These are phyloP conservation scores for Synergus gifuensis DNA, from an alignment of 2,888 invertebrate genomes.

Conservation along the genomic window DNA sequence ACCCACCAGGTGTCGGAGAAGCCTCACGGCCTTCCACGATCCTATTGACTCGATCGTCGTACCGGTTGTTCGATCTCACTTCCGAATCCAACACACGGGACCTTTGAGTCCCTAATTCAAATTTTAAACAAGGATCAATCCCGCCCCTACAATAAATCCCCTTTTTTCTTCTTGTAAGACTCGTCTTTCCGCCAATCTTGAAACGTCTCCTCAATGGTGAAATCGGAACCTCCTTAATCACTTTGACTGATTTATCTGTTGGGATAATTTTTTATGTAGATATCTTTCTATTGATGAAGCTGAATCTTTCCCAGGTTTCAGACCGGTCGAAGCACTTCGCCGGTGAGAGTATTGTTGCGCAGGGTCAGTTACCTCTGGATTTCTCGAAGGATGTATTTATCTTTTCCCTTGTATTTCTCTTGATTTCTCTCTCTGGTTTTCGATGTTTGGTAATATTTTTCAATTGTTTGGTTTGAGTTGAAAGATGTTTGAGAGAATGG, in stretches of 20 bases:
- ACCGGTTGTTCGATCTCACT: slow-evolving; percentile 58
- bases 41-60: slow-evolving; percentile 72
- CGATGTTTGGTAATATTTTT: not conserved
- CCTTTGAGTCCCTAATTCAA: slow-evolving; percentile 50
- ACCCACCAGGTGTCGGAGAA: slow-evolving; percentile 70
- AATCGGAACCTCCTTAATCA: not conserved
- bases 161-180: not conserved
- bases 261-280: not conserved
- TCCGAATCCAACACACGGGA: slow-evolving; percentile 50
- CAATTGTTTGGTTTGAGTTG: not conserved
- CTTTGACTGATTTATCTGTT: not conserved
- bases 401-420: not conserved
- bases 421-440: not conserved
- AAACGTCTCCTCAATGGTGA: not conserved
- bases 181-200: not conserved
- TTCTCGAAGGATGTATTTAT: slow-evolving; percentile 46
- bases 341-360: slow-evolving; percentile 67
- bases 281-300: not conserved
- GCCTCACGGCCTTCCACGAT: slow-evolving; percentile 69
- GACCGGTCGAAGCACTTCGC: slow-evolving; percentile 54
- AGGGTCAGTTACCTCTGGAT: slow-evolving; percentile 73
- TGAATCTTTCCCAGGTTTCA: slow-evolving; percentile 43
- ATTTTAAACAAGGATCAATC: not conserved
- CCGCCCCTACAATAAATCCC: not conserved
- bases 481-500: not conserved